Evolutionary conservation across 2,113 vertebrate genomes (phyloP).

Genomic region (Alligator mississippiensis): DNA sequence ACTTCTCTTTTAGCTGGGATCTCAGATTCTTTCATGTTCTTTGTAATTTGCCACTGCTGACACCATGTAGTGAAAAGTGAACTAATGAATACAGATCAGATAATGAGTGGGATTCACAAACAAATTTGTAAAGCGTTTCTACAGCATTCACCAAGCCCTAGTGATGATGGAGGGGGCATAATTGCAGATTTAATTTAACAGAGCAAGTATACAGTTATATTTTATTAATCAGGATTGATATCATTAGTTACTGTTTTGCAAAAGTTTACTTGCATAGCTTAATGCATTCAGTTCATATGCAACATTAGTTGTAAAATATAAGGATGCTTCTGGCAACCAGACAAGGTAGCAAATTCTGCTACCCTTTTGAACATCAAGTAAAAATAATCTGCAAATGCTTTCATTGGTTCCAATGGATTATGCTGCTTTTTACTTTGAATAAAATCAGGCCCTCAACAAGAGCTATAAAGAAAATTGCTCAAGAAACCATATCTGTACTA

Average conservation of each 20-base stretch:
- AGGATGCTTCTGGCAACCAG: neutral
- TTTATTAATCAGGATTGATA: neutral
- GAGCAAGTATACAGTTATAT: neutral
- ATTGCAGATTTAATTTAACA: neutral
- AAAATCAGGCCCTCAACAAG: neutral
- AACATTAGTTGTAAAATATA: neutral
- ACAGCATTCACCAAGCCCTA: neutral
- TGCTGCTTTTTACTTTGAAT: neutral
- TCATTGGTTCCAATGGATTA: fast-evolving
- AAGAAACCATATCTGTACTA: neutral
- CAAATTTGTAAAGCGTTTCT: neutral
- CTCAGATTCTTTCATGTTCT: too few relatives aligned
- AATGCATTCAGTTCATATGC: neutral
- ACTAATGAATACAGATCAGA: neutral
- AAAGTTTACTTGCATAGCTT: neutral
- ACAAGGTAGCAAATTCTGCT: neutral
- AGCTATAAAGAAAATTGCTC: neutral
- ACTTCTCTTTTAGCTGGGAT: too few relatives aligned
- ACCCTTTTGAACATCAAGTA: neutral
- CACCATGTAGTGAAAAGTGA: neutral
- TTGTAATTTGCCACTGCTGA: too few relatives aligned
- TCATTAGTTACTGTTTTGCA: fast-evolving
- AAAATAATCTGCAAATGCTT: neutral
- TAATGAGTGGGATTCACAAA: neutral
- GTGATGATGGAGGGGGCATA: fast-evolving